Evolutionary conservation across 2,113 vertebrate species (phyloP), one percentile per base, ranked within the genome.

Genomic region (Menidia beryllina): DNA sequence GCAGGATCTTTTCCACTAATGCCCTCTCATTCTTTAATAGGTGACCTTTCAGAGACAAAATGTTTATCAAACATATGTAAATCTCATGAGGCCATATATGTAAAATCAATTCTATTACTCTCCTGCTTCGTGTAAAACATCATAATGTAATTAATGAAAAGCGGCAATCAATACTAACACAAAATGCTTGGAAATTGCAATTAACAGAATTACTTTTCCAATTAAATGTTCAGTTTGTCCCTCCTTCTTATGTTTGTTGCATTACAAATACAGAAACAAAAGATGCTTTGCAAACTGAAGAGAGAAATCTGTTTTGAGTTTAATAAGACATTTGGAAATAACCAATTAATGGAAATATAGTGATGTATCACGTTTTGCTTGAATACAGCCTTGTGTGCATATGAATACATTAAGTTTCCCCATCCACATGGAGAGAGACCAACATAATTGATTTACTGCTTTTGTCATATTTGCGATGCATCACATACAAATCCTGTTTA

Each of bases 381-480:
- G 27, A 17, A 58, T 57, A 20, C 30, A 65, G n/a, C 54, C 56
- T 64, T 52, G 38, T 63, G 57, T 82, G 52, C 20, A 17, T 5
- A 24, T 17, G 12, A 73, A 81, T 87, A 77, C 73, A 89, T 86
- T 25, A 68, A 12, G 27, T 27, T 19, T 25, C 4, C 60, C 30
- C 26, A 56, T 76, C 55, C 58, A 41, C 58, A 34, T 56, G 45
- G 48, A 36, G 62, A 76, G 49, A 85, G 23, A 57, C 25, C 45
- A 48, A 30, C 69, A 60, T 48, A 67, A 79, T 62, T 82, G 82
- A 87, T 89, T 86, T 72, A 80, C 43, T 64, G 43, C 25, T 61
- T 79, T 82, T 74, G 81, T 79, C 81, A 79, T 30, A 55, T 69
- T 15, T 26, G 56, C 71, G 81, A 85, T 81, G 58, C 66, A 87